These are phyloP conservation scores for Clarias laeviceps DNA, from an alignment of 2,797 vertebrate genomes.

Conservation along the genomic window DNA sequence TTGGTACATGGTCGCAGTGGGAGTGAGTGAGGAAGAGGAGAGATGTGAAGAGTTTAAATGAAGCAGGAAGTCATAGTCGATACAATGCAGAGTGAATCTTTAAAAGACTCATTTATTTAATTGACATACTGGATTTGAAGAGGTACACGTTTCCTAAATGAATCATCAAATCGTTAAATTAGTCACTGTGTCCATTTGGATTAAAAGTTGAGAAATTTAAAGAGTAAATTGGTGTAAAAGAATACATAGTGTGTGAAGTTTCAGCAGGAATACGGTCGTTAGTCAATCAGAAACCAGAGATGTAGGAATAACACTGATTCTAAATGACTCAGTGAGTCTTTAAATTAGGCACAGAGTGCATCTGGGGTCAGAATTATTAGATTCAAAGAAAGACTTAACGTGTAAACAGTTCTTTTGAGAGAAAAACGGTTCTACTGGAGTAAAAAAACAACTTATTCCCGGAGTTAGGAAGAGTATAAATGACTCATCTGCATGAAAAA, in stretches of 20 bases:
- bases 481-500: not conserved
- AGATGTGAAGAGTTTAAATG: not conserved
- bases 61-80: not conserved
- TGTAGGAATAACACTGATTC: not conserved
- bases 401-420: not conserved
- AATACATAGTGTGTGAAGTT: not conserved
- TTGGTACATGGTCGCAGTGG: not conserved
- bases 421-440: not conserved
- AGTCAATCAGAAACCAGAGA: not conserved
- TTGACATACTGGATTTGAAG: not conserved
- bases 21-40: not conserved
- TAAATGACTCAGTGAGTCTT: not conserved
- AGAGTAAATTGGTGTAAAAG: not conserved
- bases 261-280: not conserved
- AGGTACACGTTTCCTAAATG: not conserved
- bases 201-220: not conserved
- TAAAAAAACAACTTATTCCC: not conserved
- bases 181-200: not conserved
- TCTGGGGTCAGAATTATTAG: not conserved
- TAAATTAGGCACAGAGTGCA: not conserved
- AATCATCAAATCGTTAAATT: not conserved
- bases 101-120: not conserved
- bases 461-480: not conserved
- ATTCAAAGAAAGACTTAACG: not conserved
- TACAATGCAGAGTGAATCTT: not conserved